Evolutionary conservation across 1,140 invertebrate species (phyloP), one percentile per base, ranked within the genome.

Genomic region (Lepidurus arcticus): DNA sequence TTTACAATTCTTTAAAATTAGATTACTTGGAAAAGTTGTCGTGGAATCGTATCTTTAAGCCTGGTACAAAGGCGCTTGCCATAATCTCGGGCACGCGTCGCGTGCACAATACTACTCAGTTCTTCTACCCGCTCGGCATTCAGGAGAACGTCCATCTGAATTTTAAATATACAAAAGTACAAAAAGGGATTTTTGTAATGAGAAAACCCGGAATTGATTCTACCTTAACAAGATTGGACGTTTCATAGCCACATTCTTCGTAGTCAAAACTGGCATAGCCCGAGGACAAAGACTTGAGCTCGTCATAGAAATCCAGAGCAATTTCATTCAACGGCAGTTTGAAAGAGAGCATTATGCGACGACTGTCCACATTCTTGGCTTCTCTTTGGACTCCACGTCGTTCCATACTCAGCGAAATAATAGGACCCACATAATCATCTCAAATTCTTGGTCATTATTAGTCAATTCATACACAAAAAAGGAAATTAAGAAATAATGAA

Each of bases 251-350:
- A 83, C 90, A 84, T 85, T 98, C 93, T 87, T 98, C 95, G 86
- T 99, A 99, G 86, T 98, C 97, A 86, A 99, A 99, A 85, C 94
- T 97, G 10, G 95, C 97, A 87, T 96, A 98, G 11, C 97, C 97
- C 1, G 95, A 98, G 21, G 91, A 92, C 13, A 94, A 81, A 26
- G 91, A 92, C 86, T 98, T 99, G 0, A 99, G 85, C 42, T 89
- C 87, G 85, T 99, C 97, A 85, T 97, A 96, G 85, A 99, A 98
- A 83, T 98, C 95, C 4, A 97, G 84, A 2, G 98, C 91, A 42
- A 99, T 92, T 88, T 99, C 97, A 84, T 91, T 94, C 3, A 99
- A 84, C 9, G 97, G 97, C 44, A 99, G 85, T 76, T 91, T 86
- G 82, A 91, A 96, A 81, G 93, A 91, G 81, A 98, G 83, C 83